A percentile compares a stretch with the other conserved stretches of the same genome.
phyloP scores from a whole-genome alignment of 2,888 invertebrate genomes.

The Lordiphosa andalusiaca region DNA sequence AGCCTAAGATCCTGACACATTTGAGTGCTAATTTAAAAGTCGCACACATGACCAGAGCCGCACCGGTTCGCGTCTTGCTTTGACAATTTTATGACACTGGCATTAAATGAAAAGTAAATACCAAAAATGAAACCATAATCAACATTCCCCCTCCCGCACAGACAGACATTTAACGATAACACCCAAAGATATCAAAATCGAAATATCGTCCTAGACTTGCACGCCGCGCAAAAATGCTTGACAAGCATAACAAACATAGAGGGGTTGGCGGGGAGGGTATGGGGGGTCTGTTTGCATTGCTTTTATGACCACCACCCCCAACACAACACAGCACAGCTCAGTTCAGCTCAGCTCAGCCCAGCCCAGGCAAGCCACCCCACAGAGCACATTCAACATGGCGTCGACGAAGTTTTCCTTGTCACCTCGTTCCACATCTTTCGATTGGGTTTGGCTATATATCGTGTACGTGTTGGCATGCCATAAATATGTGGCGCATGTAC shows the following conservation, averaged over 20 bases:
- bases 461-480: constrained; percentile 73
- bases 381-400: constrained; percentile 62
- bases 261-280: constrained; percentile 51
- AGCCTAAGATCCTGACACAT: constrained; percentile 54
- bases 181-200: constrained; percentile 76
- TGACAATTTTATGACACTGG: constrained; percentile 27
- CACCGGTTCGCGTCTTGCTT: constrained; percentile 13
- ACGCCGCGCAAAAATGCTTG: constrained; percentile 67
- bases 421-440: constrained; percentile 17
- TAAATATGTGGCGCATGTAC: constrained; percentile 50
- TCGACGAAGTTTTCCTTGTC: constrained; percentile 30
- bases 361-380: neutral
- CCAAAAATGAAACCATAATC: constrained; percentile 4
- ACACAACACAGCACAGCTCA: too few relatives aligned
- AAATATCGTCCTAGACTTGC: constrained; percentile 49
- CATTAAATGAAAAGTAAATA: constrained; percentile 60
- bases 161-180: constrained; percentile 72
- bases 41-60: constrained; percentile 12
- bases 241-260: constrained; percentile 76
- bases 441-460: constrained; percentile 71
- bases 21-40: constrained; percentile 63
- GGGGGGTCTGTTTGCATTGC: constrained; percentile 28
- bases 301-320: constrained; percentile 47
- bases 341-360: neutral
- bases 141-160: constrained; percentile 4